A percentile compares a stretch with the other conserved stretches of the same genome.
Conservation (phyloP, 2,113 vertebrate genomes). For the Vidua chalybeata region DNA sequence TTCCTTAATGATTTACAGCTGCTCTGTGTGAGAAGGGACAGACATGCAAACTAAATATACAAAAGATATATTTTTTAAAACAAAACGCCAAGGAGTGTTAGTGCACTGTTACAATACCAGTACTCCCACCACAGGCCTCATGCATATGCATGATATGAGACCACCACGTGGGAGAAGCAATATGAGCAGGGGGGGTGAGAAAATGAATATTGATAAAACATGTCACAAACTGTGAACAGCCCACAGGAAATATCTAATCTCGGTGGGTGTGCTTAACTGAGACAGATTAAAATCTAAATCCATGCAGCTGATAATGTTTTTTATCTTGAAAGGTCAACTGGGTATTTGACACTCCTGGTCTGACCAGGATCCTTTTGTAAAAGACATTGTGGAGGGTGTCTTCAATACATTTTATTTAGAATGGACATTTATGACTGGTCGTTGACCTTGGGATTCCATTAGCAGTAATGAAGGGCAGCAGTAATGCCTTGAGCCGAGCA, state of each 20-base stretch:
- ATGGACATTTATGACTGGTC: conserved; percentile 69
- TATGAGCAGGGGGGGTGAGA: not conserved
- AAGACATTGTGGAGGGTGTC: conserved; percentile 60
- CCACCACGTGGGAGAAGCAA: not conserved
- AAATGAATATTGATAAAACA: conserved; percentile 13
- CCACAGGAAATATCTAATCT: conserved; percentile 28
- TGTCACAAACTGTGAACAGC: not conserved
- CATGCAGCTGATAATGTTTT: conserved; percentile 57
- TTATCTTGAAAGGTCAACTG: conserved; percentile 69
- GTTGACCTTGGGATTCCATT: conserved; percentile 79
- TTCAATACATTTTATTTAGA: conserved; percentile 73
- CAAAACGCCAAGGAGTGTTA: not conserved
- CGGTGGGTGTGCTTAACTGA: conserved; percentile 44
- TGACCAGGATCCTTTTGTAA: conserved; percentile 64
- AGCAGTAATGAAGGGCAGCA: conserved; percentile 72
- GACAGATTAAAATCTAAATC: conserved; percentile 65
- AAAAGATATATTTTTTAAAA: not conserved
- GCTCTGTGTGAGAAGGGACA: conserved; percentile 3
- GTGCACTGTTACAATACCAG: not conserved
- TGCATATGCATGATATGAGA: not conserved
- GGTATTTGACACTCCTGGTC: conserved; percentile 59
- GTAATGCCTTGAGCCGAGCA: not conserved
- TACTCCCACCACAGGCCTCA: not conserved
- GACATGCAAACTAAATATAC: not conserved
- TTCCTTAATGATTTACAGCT: conserved; percentile 39